Evolutionary conservation across 2,888 invertebrate species (phyloP).

Genomic region (Thereva nobilitata): DNA sequence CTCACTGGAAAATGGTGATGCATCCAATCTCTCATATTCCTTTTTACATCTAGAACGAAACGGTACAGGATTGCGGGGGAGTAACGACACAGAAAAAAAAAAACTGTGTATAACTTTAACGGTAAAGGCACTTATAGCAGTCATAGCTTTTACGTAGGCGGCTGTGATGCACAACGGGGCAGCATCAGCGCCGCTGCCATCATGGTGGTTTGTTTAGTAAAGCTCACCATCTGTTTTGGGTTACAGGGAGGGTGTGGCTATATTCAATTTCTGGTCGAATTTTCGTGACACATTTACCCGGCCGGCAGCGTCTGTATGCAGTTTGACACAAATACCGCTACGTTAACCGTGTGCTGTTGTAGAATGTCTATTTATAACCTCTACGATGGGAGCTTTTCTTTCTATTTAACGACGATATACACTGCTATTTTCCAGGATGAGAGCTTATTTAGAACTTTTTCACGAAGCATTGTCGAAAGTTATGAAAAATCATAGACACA

Average conservation of each 20-base stretch:
- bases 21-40: no score
- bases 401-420: slow-evolving; percentile 10
- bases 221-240: slow-evolving; percentile 26
- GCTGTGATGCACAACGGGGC: slow-evolving; percentile 13
- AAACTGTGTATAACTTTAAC: no score
- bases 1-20: no score
- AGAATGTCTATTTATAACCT: slow-evolving; percentile 26
- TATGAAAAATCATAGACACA: no score
- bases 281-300: slow-evolving; percentile 37
- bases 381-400: slow-evolving; percentile 2
- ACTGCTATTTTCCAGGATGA: slow-evolving; percentile 5
- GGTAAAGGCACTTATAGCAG: neutral
- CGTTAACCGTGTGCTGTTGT: neutral
- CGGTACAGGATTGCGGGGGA: no score
- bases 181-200: slow-evolving; percentile 19
- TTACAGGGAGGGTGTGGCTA: slow-evolving; percentile 38
- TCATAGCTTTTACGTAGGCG: slow-evolving; percentile 25
- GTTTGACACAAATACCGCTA: slow-evolving; percentile 3
- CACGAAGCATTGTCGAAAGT: no score
- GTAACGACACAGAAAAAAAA: no score
- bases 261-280: slow-evolving; percentile 36
- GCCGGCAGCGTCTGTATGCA: slow-evolving; percentile 27
- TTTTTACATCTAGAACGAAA: no score
- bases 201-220: slow-evolving; percentile 22
- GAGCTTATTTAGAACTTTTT: slow-evolving; percentile 14